Base-by-base conservation (phyloP, 64 coral and sea anemone species). In the Porites lutea region DNA sequence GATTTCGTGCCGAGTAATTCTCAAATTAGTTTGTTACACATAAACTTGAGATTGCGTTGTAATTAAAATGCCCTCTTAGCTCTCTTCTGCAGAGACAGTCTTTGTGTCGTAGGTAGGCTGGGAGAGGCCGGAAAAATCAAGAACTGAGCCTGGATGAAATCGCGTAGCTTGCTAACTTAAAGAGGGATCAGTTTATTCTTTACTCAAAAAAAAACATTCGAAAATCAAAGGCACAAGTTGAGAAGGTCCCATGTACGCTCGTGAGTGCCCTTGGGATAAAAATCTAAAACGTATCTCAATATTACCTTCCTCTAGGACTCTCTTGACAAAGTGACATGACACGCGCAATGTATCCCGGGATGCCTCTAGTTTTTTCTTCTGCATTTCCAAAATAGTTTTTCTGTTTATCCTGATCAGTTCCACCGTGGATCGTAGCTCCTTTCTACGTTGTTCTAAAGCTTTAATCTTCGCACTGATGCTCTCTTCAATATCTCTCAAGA, bases 251-350 rank as follows among this genome's bases (percentile, higher is more conserved):
- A 72, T 9, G 8, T 46, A 72, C n/a, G n/a, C 70, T 23, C n/a
- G n/a, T 9, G n/a, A 46, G 6, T 23, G n/a, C 8, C n/a, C 6
- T 13, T 9, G 6, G 44, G 0, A 72, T 22, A 72, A 23, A 75
- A 10, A 0, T 48, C 0, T 52, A 15, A 52, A 76, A 18, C 0
- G 4, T 76, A 1, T 16, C 5, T 9, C 51, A 5, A 3, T 12
- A 59, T 57, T 90, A 94, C 93, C 93, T 90, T 94, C 87, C n/a
- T 94, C 93, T 14, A 94, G 70, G 4, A 88, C 77, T 19, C 87
- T 90, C 62, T 90, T 94, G 11, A 88, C 87, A 83, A 94, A 89
- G 54, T 83, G 77, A 37, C 93, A 94, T 21, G 93, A 88, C 20
- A 74, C 93, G 54, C 71, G 59, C 21, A 94, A 58, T 12, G 62